Evolutionary conservation across 2,888 invertebrate species (phyloP), one percentile per base, ranked within the genome.

Genomic region (Ectobius pallidus): DNA sequence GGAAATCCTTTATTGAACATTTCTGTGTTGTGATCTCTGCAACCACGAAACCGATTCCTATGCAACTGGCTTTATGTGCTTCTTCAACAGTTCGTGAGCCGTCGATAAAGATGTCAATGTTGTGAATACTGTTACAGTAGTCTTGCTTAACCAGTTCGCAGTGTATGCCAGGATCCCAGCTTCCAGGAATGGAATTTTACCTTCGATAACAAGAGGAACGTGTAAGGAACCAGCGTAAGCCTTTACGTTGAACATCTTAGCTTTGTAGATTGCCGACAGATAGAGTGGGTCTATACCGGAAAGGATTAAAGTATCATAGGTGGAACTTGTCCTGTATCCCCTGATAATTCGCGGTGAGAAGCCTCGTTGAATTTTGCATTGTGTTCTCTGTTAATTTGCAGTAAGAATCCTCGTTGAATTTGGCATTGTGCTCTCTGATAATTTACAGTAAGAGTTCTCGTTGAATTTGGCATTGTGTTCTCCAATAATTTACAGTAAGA

Each of bases 291-390:
- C n/a, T 49, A 49, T n/a, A 49, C 11, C n/a, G 7, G 16, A 14
- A n/a, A n/a, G 7, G 49, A 49, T n/a, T 49, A n/a, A n/a, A n/a
- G 49, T 18, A 49, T 7, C n/a, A 49, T 49, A 7, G n/a, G 49
- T 49, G 49, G 49, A 49, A 49, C 7, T 49, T 49, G 49, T 49
- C n/a, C n/a, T n/a, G n/a, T n/a, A n/a, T n/a, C n/a, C n/a, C n/a
- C n/a, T n/a, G n/a, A n/a, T n/a, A n/a, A n/a, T n/a, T n/a, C n/a
- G n/a, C n/a, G n/a, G n/a, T n/a, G n/a, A n/a, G n/a, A n/a, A n/a
- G n/a, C n/a, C n/a, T n/a, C n/a, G n/a, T n/a, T n/a, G n/a, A n/a
- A n/a, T n/a, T n/a, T n/a, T n/a, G n/a, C n/a, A n/a, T n/a, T n/a
- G n/a, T n/a, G n/a, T n/a, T n/a, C n/a, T n/a, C n/a, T n/a, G n/a